Conservation (phyloP, 2,797 vertebrate species). For the Phalanger gymnotis region DNA sequence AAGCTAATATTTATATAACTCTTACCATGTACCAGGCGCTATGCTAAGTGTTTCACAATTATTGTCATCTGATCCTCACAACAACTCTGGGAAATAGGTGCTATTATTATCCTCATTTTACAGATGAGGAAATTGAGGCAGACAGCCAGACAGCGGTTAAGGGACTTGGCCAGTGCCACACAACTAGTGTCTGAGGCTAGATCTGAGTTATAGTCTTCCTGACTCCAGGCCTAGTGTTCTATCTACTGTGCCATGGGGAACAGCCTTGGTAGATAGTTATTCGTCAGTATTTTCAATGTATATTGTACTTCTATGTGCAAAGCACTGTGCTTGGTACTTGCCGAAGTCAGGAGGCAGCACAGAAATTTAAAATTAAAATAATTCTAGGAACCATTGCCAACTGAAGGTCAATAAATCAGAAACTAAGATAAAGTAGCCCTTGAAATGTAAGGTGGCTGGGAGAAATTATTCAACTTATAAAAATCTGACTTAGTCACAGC, state of each 20-base stretch:
- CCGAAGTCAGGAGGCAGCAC: not conserved
- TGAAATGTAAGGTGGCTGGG: constrained; percentile 18
- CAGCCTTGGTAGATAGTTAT: not conserved
- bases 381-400: not conserved
- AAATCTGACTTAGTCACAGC: not conserved
- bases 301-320: not conserved
- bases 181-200: not conserved
- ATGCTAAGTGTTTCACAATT: not conserved
- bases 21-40: not conserved
- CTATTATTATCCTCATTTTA: not conserved
- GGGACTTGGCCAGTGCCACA: not conserved
- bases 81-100: not conserved
- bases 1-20: not conserved
- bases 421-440: not conserved
- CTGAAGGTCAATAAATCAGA: not conserved
- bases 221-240: not conserved
- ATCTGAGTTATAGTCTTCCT: not conserved
- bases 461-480: constrained; percentile 11
- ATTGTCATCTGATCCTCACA: not conserved
- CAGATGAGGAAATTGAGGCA: not conserved
- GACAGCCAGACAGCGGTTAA: not conserved
- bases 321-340: not conserved
- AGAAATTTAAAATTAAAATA: not conserved
- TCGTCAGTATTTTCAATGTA: not conserved
- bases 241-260: not conserved